Evolutionary conservation across 2,797 vertebrate species (phyloP), one percentile per base, ranked within the genome.

Genomic region (Myiotriccus ornatus): DNA sequence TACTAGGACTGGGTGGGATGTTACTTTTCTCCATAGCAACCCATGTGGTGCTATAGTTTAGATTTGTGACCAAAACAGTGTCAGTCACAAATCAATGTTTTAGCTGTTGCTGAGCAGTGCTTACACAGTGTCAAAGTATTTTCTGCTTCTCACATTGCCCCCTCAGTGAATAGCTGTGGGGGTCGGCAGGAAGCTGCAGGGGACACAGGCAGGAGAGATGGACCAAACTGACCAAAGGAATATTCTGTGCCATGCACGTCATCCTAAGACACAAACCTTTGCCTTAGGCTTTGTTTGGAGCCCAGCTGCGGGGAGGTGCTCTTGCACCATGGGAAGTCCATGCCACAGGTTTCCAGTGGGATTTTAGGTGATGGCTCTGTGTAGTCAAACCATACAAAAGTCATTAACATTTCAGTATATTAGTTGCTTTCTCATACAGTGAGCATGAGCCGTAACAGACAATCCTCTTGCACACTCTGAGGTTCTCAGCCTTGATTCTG

Each of bases 171-270:
- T 22, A 22, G 24, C 4, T 20, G 16, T 44, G 6, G 17, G 14
- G 10, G 4, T 44, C 21, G 15, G 13, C 39, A 63, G 30, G 43
- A 43, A 22, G 14, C 18, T 65, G 43, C 59, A 68, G 50, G 34
- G 35, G 25, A 28, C 22, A 10, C 23, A 64, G 41, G 4, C 18
- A 52, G 37, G 71, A 74, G 41, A 47, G 34, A 62, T 18, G 27
- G 41, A 34, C 35, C 56, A 34, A 28, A 67, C 19, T 23, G 8
- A 27, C 14, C 49, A 39, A 41, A 77, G 41, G 23, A 27, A 28
- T 41, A 9, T 32, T 77, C 46, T n/a, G 10, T 43, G 23, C 15
- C 6, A 1, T 7, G 14, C 41, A 63, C 0, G 0, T 46, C 27
- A 24, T 55, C n/a, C 18, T 43, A 28, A 87, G 16, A 34, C 37